Conservation (phyloP, 2,888 invertebrate species). For the Mesorhabditis sp. region DNA sequence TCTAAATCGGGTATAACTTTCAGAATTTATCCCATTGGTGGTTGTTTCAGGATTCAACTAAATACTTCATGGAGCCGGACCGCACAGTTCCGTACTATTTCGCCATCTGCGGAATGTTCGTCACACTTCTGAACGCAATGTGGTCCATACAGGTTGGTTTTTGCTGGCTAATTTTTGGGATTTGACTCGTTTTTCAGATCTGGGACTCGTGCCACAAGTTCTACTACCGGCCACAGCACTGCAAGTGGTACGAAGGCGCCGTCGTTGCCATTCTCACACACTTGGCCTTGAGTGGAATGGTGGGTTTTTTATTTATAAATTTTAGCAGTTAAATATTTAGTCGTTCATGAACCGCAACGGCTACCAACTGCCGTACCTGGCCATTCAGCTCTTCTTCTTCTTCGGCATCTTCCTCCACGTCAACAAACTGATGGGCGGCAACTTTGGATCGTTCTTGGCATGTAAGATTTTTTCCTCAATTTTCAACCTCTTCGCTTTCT, state of each 20-base stretch:
- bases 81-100: constrained; percentile 23
- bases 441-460: constrained; percentile 6
- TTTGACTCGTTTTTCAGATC: constrained; percentile 12
- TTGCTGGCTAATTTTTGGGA: not conserved
- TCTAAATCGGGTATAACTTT: not conserved
- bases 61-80: not conserved
- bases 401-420: not conserved
- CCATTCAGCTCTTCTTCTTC: not conserved
- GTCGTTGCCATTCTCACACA: constrained; percentile 27
- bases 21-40: not conserved
- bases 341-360: not conserved
- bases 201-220: constrained; percentile 38
- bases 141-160: constrained; percentile 69
- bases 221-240: not conserved
- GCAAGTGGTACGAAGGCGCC: constrained; percentile 22
- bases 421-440: not conserved
- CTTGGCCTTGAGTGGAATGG: constrained; percentile 22
- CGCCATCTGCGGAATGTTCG: constrained; percentile 22
- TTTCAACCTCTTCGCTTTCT: not conserved
- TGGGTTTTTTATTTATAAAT: constrained; percentile 14
- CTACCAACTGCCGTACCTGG: not conserved
- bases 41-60: constrained; percentile 2
- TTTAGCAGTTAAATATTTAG: not conserved
- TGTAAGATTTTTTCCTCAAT: not conserved
- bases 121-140: constrained; percentile 75